These are phyloP conservation scores for Promerops cafer DNA, from an alignment of 2,113 vertebrate species.

Conservation along the genomic window DNA sequence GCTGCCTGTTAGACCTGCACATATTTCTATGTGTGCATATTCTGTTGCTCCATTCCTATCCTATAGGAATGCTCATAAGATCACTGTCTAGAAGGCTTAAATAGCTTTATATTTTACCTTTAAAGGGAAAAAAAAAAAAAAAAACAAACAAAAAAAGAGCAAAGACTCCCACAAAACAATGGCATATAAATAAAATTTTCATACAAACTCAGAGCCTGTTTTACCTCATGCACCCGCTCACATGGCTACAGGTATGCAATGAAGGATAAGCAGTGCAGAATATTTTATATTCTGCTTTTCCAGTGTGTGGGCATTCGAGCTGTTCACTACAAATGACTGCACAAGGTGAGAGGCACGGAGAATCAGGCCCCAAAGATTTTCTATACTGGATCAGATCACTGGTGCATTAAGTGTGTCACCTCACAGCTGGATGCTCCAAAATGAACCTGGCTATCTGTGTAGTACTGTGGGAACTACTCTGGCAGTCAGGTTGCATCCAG, in stretches of 20 bases:
- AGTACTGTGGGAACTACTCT: background rate
- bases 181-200: background rate
- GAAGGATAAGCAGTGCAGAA: background rate
- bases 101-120: background rate
- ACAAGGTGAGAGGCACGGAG: conserved; percentile 39
- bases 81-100: background rate
- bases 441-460: conserved; percentile 14
- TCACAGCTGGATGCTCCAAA: conserved; percentile 63
- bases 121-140: background rate
- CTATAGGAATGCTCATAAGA: background rate
- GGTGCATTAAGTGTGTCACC: conserved; percentile 62
- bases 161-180: too few relatives aligned
- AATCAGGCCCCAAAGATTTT: conserved; percentile 56
- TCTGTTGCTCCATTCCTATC: background rate
- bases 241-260: background rate
- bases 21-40: fast-evolving
- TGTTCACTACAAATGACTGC: conserved; percentile 41
- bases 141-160: background rate
- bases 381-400: conserved; percentile 43
- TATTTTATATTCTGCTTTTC: conserved; percentile 8
- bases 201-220: background rate
- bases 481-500: conserved; percentile 19
- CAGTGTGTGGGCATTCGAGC: background rate
- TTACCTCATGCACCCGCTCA: background rate
- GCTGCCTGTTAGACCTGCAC: background rate